phyloP scores from a whole-genome alignment of 1,140 invertebrate genomes.

The Leptinotarsa lineolata region DNA sequence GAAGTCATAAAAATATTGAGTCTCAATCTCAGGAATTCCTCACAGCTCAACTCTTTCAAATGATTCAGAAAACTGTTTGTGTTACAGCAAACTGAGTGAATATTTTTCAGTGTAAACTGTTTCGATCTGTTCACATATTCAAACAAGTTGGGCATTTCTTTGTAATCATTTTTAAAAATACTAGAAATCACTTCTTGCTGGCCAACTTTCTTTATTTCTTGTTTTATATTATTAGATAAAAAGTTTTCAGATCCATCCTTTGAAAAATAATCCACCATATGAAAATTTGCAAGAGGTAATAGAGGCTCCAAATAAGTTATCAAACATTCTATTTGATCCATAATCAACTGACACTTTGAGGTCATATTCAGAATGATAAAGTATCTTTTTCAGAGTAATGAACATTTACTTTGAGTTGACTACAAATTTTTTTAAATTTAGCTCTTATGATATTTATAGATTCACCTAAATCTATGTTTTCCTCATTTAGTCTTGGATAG shows the following conservation, averaged over 20 bases:
- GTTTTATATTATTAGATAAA: slow-evolving; percentile 61
- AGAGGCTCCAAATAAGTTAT: slow-evolving; percentile 64
- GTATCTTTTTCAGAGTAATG: slow-evolving; percentile 59
- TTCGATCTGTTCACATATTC: slow-evolving; percentile 50
- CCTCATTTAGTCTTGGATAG: slow-evolving; percentile 70
- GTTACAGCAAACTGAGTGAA: slow-evolving; percentile 56
- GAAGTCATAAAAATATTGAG: slow-evolving; percentile 71
- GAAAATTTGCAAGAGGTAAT: slow-evolving; percentile 71
- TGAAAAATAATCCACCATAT: slow-evolving; percentile 81
- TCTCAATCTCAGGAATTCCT: slow-evolving; percentile 42
- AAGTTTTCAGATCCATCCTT: slow-evolving; percentile 68
- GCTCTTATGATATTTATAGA: slow-evolving; percentile 66
- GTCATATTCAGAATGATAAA: slow-evolving; percentile 58
- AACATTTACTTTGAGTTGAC: slow-evolving; percentile 65
- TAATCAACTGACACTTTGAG: slow-evolving; percentile 28
- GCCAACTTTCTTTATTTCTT: slow-evolving; percentile 59
- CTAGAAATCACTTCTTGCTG: slow-evolving; percentile 54
- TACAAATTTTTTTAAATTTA: slow-evolving; percentile 70
- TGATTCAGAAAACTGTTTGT: slow-evolving; percentile 54
- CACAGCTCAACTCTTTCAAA: slow-evolving; percentile 51
- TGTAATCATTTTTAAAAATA: slow-evolving; percentile 53
- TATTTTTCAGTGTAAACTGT: slow-evolving; percentile 53
- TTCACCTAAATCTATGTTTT: slow-evolving; percentile 66
- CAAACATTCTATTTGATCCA: slow-evolving; percentile 60
- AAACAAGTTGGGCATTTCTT: slow-evolving; percentile 36